Base-by-base conservation (phyloP, 2,888 invertebrate genomes). In the Psylliodes chrysocephalus region DNA sequence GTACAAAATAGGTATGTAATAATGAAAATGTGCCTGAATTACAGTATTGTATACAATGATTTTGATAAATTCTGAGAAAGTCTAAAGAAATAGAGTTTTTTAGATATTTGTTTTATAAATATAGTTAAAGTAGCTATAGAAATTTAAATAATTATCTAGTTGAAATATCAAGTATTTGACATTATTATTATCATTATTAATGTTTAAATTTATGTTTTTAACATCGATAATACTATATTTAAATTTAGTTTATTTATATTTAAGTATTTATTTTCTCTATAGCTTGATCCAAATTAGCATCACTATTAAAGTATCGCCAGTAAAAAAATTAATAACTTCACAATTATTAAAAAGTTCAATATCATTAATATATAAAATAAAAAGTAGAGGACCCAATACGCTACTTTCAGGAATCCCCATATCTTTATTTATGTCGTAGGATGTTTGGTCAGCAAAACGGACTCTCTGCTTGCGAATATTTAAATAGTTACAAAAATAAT, bases 261-360 rank as follows among this genome's bases (percentile, higher is more conserved):
- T 17, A 54, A 33, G 22, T 22, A 10, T 22, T 54, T n/a, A 54
- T 54, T 40, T 40, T 19, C 17, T 54, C 22, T 17, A 40, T 19
- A 19, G 14, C 54, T 40, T 19, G 4, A 19, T 54, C 22, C 25
- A 54, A 17, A 15, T 54, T 25, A 1, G 18, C 17, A 18, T 25
- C 22, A 38, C 54, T 54, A 54, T 35, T 40, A 54, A 22, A 14
- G 54, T 54, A 40, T 40, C 54, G 40, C 40, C 40, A 19, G 40
- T 40, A 22, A 54, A 54, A 12, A 54, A 12, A 33, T 22, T 19
- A n/a, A 54, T 54, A 14, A 40, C 19, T 35, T 54, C 40, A 54
- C 54, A 54, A 15, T 40, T 38, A 40, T 22, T 22, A 18, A 40
- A 54, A 7, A 40, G 14, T n/a, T 38, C 33, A 18, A 12, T 40